Conservation (phyloP, 2,888 invertebrate species). For the Hofmannophila pseudospretella region DNA sequence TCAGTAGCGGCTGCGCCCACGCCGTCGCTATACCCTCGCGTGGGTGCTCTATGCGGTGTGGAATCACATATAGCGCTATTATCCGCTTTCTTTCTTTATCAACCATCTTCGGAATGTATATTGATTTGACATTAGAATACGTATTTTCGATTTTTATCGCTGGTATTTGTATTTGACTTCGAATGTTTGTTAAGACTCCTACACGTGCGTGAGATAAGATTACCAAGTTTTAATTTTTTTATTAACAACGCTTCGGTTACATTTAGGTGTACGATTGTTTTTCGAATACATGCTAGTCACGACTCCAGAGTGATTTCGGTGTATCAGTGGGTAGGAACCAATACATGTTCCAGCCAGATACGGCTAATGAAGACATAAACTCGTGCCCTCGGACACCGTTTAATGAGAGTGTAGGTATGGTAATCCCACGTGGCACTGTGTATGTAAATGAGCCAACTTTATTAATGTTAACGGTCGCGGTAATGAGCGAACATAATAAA, state of each 20-base stretch:
- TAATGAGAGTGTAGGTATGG: not conserved
- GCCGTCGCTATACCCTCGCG: not conserved
- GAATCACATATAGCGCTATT: not conserved
- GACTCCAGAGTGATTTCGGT: no score
- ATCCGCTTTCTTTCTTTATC: not conserved
- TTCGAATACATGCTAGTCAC: no score
- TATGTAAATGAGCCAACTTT: not conserved
- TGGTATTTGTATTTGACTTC: not conserved
- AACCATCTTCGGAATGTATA: not conserved
- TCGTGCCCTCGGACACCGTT: not conserved
- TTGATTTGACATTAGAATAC: not conserved
- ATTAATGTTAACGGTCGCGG: conserved; percentile 4
- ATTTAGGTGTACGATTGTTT: no score
- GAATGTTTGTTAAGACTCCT: not conserved
- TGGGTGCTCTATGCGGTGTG: not conserved
- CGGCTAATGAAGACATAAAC: conserved; percentile 9
- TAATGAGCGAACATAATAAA: conserved; percentile 13
- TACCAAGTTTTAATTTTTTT: no score
- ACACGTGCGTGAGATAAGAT: not conserved
- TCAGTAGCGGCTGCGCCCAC: conserved; percentile 4
- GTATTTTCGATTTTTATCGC: not conserved
- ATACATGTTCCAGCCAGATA: conserved; percentile 5
- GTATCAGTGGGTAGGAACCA: no score
- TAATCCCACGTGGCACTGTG: not conserved
- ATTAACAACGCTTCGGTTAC: no score